A percentile compares a stretch with the other conserved stretches of the same genome.
These are phyloP conservation scores for Bruchidius siliquastri DNA, from an alignment of 2,888 invertebrate species.

Conservation along the genomic window DNA sequence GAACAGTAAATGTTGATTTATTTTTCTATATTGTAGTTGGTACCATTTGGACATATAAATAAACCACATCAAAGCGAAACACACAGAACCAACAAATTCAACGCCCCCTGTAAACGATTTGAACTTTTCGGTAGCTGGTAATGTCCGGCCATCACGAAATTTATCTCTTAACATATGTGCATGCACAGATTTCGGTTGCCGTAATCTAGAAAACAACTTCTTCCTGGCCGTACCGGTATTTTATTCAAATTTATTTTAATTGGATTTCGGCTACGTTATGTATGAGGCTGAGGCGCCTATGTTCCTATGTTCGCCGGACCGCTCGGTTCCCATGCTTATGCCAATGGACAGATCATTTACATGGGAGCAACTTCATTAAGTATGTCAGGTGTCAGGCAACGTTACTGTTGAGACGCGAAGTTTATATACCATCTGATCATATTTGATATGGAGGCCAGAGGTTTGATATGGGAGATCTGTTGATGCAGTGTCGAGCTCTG, in stretches of 20 bases:
- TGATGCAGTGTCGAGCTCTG: no score
- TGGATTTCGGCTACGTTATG: background rate
- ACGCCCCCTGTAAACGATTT: background rate
- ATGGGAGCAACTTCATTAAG: conserved; percentile 6
- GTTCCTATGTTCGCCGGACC: background rate
- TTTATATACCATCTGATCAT: no score
- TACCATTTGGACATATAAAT: no score
- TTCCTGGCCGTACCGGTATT: background rate
- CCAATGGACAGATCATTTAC: conserved; percentile 12
- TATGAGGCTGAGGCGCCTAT: background rate
- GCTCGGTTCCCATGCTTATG: background rate
- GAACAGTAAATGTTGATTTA: no score
- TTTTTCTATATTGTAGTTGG: no score
- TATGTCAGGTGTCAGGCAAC: no score
- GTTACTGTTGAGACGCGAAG: background rate
- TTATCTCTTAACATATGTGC: background rate
- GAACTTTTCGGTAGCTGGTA: background rate
- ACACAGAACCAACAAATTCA: background rate
- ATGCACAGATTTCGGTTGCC: background rate
- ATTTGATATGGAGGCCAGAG: no score
- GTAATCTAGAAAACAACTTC: background rate
- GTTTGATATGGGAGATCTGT: no score
- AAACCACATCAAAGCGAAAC: no score
- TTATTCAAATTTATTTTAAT: background rate
- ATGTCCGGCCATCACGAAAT: background rate